Conservation (phyloP, 2,888 invertebrate species). For the Ophraella communa region DNA sequence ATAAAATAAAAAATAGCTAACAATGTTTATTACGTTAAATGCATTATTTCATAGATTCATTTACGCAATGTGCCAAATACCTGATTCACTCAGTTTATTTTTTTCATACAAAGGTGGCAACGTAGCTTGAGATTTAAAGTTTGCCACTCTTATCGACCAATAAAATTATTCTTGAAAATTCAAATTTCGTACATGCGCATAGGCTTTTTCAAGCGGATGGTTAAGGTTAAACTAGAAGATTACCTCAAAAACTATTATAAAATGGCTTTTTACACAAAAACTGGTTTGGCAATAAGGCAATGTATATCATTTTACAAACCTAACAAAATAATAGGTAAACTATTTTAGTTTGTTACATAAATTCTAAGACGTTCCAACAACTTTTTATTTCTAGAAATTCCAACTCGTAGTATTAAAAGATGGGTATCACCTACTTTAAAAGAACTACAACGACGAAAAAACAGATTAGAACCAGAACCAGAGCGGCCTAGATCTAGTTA, state of each 20-base stretch:
- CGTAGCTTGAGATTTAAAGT: no score
- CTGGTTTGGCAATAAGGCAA: not conserved
- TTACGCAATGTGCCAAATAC: no score
- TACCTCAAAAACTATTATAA: not conserved
- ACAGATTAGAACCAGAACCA: constrained; percentile 64
- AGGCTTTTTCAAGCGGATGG: no score
- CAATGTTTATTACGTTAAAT: no score
- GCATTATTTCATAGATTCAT: no score
- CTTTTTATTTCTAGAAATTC: constrained; percentile 20
- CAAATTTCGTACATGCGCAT: no score
- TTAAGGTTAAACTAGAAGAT: no score
- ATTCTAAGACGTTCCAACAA: not conserved
- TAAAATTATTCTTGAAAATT: no score
- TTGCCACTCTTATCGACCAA: no score
- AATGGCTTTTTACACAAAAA: not conserved
- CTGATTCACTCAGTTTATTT: no score
- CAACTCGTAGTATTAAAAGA: constrained; percentile 60
- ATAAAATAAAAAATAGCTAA: no score
- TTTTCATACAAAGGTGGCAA: no score
- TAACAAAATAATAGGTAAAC: not conserved
- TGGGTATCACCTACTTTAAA: constrained; percentile 75
- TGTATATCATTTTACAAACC: not conserved
- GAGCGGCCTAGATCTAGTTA: constrained; percentile 67
- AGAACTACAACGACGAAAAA: constrained; percentile 67
- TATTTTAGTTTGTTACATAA: not conserved